Percentiles rank a stretch among this genome's conserved stretches.
Conservation (phyloP, 2,888 invertebrate genomes). For the Sarcophaga rosellei region DNA sequence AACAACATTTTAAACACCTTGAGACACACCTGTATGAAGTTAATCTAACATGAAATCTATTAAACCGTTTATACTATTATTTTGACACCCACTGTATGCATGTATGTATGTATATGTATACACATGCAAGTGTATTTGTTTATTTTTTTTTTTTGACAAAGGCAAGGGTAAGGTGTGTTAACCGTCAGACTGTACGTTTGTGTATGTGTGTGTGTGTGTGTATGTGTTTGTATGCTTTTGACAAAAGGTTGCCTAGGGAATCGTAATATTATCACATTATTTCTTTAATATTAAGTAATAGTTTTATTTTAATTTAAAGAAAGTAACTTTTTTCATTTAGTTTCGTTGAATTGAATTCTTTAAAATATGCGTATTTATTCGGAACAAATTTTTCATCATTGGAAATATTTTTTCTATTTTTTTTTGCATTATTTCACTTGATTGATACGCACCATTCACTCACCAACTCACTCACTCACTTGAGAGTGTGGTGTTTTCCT, state of each 20-base stretch:
- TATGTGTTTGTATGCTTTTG: not conserved
- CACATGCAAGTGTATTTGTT: too few species aligned
- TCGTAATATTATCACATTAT: slow-evolving; percentile 1
- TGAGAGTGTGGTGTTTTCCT: slow-evolving; percentile 31
- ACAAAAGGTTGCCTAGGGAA: slow-evolving; percentile 42
- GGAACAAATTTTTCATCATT: slow-evolving; percentile 14
- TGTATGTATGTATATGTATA: too few species aligned
- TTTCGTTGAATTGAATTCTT: slow-evolving; percentile 1
- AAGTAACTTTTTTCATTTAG: not conserved
- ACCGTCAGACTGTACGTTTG: not conserved
- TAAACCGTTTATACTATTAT: not conserved
- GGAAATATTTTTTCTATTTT: not conserved
- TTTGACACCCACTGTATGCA: not conserved
- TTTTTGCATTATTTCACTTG: slow-evolving; percentile 32
- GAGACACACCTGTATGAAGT: not conserved
- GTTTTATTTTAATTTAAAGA: slow-evolving; percentile 17
- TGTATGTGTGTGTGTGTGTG: slow-evolving; percentile 1
- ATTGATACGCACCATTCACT: slow-evolving; percentile 31
- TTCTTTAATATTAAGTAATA: not conserved
- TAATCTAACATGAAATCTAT: not conserved
- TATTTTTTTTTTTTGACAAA: too few species aligned
- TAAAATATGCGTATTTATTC: not conserved
- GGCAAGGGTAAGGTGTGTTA: not conserved
- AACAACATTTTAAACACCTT: not conserved
- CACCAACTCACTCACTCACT: not conserved